Evolutionary conservation across 1,140 invertebrate species (phyloP).

Genomic region (Melanaphis sacchari): DNA sequence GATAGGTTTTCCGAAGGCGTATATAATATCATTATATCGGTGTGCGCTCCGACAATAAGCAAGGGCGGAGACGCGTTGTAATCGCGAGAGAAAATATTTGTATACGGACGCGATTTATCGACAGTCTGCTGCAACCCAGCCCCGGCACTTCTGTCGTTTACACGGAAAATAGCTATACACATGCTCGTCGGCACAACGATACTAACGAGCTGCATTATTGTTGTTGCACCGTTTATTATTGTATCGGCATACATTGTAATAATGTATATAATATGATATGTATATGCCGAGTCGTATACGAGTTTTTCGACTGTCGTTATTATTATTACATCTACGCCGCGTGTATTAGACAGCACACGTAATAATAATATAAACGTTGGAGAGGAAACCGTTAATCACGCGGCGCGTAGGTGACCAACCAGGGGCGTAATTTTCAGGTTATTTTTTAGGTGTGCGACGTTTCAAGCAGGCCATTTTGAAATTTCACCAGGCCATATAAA

Average conservation of each 20-base stretch:
- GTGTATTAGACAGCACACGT: not conserved
- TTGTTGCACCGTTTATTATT: not conserved
- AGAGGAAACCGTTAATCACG: not conserved
- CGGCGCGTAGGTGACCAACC: not conserved
- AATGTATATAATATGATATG: not conserved
- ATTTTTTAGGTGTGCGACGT: too few relatives aligned
- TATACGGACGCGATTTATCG: not conserved
- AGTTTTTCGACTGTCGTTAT: not conserved
- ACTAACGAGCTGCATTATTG: not conserved
- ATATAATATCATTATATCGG: not conserved
- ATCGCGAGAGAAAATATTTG: not conserved
- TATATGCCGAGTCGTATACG: not conserved
- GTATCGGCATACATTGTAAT: not conserved
- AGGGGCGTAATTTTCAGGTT: too few relatives aligned
- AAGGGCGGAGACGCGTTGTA: not conserved
- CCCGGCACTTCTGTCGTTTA: not conserved
- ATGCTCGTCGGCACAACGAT: not conserved
- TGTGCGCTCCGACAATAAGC: not conserved
- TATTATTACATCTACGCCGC: not conserved
- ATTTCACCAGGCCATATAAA: too few relatives aligned
- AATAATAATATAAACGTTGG: not conserved
- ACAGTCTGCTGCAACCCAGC: not conserved
- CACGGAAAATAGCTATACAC: not conserved
- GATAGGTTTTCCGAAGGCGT: not conserved
- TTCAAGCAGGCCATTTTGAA: too few relatives aligned